These are phyloP conservation scores for Campaea margaritaria DNA, from an alignment of 2,888 invertebrate species.

Conservation along the genomic window DNA sequence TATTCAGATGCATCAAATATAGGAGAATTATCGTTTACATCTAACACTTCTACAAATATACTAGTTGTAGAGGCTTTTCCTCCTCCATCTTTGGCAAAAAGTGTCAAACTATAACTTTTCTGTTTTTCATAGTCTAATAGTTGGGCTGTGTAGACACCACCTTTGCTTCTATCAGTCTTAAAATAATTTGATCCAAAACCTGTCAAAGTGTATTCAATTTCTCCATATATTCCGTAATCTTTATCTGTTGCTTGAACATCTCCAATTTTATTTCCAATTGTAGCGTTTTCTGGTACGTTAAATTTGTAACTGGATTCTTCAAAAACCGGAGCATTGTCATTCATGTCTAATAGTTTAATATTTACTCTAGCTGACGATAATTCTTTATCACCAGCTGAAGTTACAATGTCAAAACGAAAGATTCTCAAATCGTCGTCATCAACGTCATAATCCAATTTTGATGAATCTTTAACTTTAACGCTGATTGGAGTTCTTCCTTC, in stretches of 20 bases:
- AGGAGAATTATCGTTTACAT: conserved; percentile 92
- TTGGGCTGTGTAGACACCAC: conserved; percentile 88
- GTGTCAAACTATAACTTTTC: conserved; percentile 91
- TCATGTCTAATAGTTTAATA: conserved; percentile 89
- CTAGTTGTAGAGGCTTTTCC: conserved; percentile 89
- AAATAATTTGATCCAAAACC: conserved; percentile 93
- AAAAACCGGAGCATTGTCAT: conserved; percentile 92
- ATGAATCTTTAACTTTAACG: conserved; percentile 88
- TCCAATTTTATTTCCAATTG: conserved; percentile 86
- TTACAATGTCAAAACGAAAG: conserved; percentile 89
- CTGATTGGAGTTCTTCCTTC: conserved; percentile 91
- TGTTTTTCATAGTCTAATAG: conserved; percentile 91
- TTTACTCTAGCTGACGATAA: conserved; percentile 86
- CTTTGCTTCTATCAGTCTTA: conserved; percentile 87
- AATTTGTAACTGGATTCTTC: conserved; percentile 87
- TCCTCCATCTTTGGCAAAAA: conserved; percentile 93
- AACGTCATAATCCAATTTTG: conserved; percentile 89
- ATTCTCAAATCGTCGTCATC: conserved; percentile 84
- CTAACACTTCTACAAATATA: conserved; percentile 88
- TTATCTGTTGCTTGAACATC: conserved; percentile 88
- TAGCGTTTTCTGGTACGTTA: conserved; percentile 87
- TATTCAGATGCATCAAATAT: conserved; percentile 89
- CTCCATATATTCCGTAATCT: conserved; percentile 90
- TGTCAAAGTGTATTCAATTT: conserved; percentile 89
- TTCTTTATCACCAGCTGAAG: conserved; percentile 83